Evolutionary conservation across 1,140 invertebrate species (phyloP).

Genomic region (Zaprionus lachaisei): DNA sequence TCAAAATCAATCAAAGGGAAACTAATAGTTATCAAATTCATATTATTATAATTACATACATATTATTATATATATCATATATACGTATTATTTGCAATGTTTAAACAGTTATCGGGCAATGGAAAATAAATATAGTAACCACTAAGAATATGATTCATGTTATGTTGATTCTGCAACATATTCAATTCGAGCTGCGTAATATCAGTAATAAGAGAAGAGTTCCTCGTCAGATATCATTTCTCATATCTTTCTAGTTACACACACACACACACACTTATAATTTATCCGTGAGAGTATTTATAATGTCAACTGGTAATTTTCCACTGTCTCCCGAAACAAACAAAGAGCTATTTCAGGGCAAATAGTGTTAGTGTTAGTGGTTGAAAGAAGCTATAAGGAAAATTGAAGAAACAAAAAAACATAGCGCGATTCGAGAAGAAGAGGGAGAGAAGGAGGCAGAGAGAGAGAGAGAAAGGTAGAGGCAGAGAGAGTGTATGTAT

Average conservation of each 20-base stretch:
- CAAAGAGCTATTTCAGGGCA: constrained; percentile 30
- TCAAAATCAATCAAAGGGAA: too few relatives aligned
- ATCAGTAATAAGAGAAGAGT: neutral
- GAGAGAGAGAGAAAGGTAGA: neutral
- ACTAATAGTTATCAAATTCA: too few relatives aligned
- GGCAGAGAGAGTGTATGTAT: neutral
- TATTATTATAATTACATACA: too few relatives aligned
- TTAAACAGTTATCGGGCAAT: too few relatives aligned
- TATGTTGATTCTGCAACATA: neutral
- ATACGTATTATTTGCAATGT: too few relatives aligned
- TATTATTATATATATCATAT: too few relatives aligned
- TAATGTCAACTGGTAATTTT: constrained; percentile 43
- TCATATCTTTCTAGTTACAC: neutral
- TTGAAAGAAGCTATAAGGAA: constrained; percentile 31
- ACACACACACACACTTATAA: constrained; percentile 1
- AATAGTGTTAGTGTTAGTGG: constrained; percentile 41
- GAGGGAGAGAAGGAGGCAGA: neutral
- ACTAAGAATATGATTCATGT: too few relatives aligned
- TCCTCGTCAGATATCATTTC: neutral
- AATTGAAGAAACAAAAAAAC: constrained; percentile 42
- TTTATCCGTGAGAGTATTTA: constrained; percentile 4
- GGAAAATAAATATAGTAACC: too few relatives aligned
- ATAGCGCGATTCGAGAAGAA: constrained; percentile 9
- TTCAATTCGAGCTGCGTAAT: constrained; percentile 11
- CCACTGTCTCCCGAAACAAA: constrained; percentile 31